Evolutionary conservation across 2,113 vertebrate genomes (phyloP).

Genomic region (Psephotus haematonotus): DNA sequence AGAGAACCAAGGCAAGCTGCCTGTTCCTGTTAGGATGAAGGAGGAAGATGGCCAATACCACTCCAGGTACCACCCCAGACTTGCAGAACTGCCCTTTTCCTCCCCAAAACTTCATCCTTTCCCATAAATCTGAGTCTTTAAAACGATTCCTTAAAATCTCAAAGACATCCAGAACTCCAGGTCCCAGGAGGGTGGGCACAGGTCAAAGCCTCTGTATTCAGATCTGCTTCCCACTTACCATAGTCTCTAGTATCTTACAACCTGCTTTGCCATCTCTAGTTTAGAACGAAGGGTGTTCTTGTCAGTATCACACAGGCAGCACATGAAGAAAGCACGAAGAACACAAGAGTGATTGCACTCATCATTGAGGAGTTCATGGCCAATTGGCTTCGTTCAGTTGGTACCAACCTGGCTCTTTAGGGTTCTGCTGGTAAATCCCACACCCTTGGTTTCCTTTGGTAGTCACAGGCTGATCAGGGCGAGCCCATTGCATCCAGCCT

Average conservation of each 20-base stretch:
- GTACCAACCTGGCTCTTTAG: neutral
- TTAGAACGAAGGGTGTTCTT: neutral
- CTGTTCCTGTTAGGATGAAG: neutral
- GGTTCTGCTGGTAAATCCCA: neutral
- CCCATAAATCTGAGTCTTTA: neutral
- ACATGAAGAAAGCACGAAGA: neutral
- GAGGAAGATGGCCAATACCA: neutral
- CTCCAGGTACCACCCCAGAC: neutral
- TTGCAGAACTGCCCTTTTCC: neutral
- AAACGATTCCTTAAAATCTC: neutral
- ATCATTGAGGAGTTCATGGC: neutral
- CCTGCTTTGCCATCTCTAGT: neutral
- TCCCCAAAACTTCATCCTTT: neutral
- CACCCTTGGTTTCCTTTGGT: neutral
- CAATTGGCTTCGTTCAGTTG: neutral
- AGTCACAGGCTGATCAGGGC: neutral
- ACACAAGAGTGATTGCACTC: neutral
- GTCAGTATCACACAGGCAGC: neutral
- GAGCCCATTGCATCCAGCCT: neutral
- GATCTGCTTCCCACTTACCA: neutral
- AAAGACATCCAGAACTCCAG: neutral
- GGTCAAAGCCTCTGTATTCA: neutral
- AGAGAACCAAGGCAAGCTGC: neutral
- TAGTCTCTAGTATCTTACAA: neutral
- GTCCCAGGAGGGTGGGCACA: neutral